These are phyloP conservation scores for Baccha elongata DNA, from an alignment of 2,888 invertebrate species.

Conservation along the genomic window DNA sequence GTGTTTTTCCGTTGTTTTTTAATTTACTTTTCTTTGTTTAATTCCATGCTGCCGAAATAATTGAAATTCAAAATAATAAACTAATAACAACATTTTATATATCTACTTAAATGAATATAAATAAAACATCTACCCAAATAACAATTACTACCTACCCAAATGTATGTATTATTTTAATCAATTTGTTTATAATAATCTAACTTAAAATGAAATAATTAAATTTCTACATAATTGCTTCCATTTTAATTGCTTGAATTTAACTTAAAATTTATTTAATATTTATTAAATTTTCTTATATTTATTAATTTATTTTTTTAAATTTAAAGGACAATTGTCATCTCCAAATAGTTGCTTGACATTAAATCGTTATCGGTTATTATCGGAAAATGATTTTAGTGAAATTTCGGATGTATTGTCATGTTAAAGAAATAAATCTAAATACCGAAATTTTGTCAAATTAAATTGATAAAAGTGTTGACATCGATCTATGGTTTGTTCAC, in stretches of 20 bases:
- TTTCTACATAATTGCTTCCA: slow-evolving; percentile 53
- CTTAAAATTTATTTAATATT: neutral
- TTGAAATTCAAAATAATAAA: slow-evolving; percentile 28
- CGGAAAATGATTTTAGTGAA: slow-evolving; percentile 67
- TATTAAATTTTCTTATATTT: slow-evolving; percentile 3
- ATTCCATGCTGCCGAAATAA: slow-evolving; percentile 71
- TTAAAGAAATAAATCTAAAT: neutral
- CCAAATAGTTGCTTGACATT: slow-evolving; percentile 67
- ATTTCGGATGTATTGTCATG: slow-evolving; percentile 49
- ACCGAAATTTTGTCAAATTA: neutral
- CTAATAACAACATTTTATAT: slow-evolving; percentile 41
- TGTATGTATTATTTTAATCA: slow-evolving; percentile 63
- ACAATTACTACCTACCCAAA: slow-evolving; percentile 55
- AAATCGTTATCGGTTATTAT: slow-evolving; percentile 65
- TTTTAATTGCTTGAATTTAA: slow-evolving; percentile 42
- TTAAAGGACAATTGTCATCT: slow-evolving; percentile 61
- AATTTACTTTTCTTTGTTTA: slow-evolving; percentile 61
- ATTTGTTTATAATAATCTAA: slow-evolving; percentile 8
- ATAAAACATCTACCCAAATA: slow-evolving; percentile 44
- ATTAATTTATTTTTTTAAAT: too few species aligned
- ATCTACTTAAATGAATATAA: slow-evolving; percentile 34
- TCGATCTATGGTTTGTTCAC: neutral
- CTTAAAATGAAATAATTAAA: slow-evolving; percentile 33
- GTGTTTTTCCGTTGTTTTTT: slow-evolving; percentile 42
- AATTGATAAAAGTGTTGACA: slow-evolving; percentile 21